A percentile compares a stretch with the other conserved stretches of the same genome.
These are phyloP conservation scores for Urophycis tenuis DNA, from an alignment of 2,797 vertebrate genomes.

Conservation along the genomic window DNA sequence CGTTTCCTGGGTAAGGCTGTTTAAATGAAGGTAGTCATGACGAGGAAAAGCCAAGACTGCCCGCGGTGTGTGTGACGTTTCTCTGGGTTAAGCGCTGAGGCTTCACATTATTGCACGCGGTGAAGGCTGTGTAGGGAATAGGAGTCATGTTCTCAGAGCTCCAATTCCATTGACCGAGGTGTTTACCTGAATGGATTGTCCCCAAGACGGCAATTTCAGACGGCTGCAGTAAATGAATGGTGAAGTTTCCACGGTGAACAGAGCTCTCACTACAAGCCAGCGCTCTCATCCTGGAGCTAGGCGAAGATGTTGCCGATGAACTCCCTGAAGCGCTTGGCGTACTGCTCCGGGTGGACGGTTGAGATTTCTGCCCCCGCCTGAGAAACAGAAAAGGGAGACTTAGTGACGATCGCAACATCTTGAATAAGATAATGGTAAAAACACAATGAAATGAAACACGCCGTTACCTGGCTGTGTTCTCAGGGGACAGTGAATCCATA, in stretches of 20 bases:
- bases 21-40: slow-evolving; percentile 1
- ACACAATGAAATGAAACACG: too few species aligned
- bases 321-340: slow-evolving; percentile 84
- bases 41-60: not conserved
- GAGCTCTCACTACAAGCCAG: too few species aligned
- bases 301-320: slow-evolving; percentile 86
- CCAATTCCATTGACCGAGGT: not conserved
- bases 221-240: not conserved
- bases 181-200: not conserved
- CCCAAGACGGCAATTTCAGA: not conserved
- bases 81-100: not conserved
- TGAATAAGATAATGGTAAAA: too few species aligned
- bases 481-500: too few species aligned
- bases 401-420: not conserved
- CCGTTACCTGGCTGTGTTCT: too few species aligned
- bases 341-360: slow-evolving; percentile 88
- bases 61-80: not conserved
- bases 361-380: slow-evolving; percentile 87
- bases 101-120: not conserved
- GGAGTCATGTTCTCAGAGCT: too few species aligned
- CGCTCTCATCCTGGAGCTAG: slow-evolving; percentile 40
- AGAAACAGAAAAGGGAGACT: slow-evolving; percentile 8
- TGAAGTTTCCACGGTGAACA: not conserved
- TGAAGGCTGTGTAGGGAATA: not conserved
- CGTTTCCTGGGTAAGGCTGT: not conserved